Conservation (phyloP, 2,113 vertebrate genomes). For the Neotragus pygmaeus region DNA sequence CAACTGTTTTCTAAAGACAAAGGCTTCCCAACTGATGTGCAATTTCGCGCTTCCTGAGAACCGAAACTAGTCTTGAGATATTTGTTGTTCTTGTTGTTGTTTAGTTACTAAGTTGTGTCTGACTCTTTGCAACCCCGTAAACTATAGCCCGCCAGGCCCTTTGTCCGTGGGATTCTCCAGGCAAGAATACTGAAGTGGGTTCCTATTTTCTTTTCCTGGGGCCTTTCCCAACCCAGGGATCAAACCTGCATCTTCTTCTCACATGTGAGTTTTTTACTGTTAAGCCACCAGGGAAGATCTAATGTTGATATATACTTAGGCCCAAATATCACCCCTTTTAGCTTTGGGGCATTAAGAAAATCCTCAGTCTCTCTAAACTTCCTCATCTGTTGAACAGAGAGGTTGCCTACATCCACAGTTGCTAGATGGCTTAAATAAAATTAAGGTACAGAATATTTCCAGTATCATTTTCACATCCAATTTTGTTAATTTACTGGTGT, state of each 20-base stretch:
- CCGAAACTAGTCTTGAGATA: background rate
- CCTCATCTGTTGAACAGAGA: background rate
- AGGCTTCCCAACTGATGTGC: fast-evolving
- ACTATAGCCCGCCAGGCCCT: background rate
- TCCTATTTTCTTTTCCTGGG: background rate
- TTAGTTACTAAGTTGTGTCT: background rate
- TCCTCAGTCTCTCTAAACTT: background rate
- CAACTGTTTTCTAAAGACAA: background rate
- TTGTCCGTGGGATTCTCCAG: background rate
- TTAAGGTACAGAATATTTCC: background rate
- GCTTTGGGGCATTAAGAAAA: background rate
- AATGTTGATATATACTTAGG: background rate
- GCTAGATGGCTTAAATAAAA: background rate
- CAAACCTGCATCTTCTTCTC: background rate
- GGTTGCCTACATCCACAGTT: background rate
- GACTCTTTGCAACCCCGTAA: background rate
- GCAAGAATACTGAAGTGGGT: background rate
- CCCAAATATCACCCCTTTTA: background rate
- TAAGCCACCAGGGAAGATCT: background rate
- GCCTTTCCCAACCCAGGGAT: background rate
- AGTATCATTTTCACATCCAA: background rate
- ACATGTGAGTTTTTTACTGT: background rate
- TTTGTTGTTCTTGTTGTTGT: background rate
- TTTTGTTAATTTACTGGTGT: background rate
- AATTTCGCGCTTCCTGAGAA: background rate